These are phyloP conservation scores for Pithys albifrons DNA, from an alignment of 2,113 vertebrate genomes.

Conservation along the genomic window DNA sequence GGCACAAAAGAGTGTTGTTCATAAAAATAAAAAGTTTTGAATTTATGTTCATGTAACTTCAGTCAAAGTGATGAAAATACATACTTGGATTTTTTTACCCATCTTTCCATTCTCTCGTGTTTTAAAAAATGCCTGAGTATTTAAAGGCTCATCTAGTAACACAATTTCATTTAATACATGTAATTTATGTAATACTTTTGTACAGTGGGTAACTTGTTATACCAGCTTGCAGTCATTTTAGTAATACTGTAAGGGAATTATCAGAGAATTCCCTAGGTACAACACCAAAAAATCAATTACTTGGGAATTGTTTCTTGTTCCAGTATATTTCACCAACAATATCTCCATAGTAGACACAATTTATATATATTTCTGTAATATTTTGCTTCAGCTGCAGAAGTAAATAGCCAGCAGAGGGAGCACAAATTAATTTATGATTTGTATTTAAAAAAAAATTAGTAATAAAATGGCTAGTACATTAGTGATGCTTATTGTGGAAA, in stretches of 20 bases:
- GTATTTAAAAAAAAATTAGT: background rate
- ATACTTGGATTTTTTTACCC: background rate
- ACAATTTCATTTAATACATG: background rate
- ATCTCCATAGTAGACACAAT: background rate
- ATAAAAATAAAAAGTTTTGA: background rate
- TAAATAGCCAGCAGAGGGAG: constrained; percentile 52
- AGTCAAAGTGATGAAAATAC: background rate
- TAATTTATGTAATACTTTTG: background rate
- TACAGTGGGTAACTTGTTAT: background rate
- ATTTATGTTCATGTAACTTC: background rate
- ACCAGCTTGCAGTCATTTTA: background rate
- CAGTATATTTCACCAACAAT: background rate
- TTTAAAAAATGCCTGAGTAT: background rate
- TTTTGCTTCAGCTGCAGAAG: background rate
- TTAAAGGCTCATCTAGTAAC: background rate
- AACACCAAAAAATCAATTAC: background rate
- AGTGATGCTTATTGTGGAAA: background rate
- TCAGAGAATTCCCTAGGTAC: background rate
- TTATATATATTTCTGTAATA: background rate
- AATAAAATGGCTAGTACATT: background rate
- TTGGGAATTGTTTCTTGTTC: background rate
- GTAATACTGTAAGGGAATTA: background rate
- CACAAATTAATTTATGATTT: constrained; percentile 18
- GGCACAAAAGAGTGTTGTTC: background rate
- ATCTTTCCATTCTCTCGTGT: background rate